A percentile compares a stretch with the other conserved stretches of the same genome.
These are phyloP conservation scores for Sinohyriopsis cumingii DNA, from an alignment of 2,888 invertebrate genomes.

Conservation along the genomic window DNA sequence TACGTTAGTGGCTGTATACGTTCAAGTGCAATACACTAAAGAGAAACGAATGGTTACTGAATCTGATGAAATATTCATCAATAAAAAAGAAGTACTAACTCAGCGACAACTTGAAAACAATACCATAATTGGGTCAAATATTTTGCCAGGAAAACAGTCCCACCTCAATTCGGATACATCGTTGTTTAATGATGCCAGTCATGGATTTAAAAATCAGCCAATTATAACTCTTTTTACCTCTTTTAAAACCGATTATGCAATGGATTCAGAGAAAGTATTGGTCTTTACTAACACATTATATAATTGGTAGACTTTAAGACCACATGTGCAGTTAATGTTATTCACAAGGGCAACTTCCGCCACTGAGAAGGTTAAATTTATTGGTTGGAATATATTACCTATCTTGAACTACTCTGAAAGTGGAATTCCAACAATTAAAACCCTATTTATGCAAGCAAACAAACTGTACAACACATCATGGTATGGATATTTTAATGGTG, in stretches of 20 bases:
- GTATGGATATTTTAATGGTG: slow-evolving; percentile 40
- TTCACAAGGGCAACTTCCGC: slow-evolving; percentile 36
- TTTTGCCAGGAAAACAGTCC: too few species aligned
- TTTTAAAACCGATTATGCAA: slow-evolving; percentile 24
- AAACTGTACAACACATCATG: slow-evolving; percentile 27
- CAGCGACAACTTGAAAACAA: too few species aligned
- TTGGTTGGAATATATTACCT: slow-evolving; percentile 37
- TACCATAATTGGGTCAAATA: too few species aligned
- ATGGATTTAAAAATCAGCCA: neutral
- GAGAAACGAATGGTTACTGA: too few species aligned
- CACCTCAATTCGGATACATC: too few species aligned
- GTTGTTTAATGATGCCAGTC: too few species aligned
- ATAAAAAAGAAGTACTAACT: too few species aligned
- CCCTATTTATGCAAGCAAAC: slow-evolving; percentile 30
- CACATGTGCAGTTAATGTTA: slow-evolving; percentile 34
- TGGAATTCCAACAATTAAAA: slow-evolving; percentile 31
- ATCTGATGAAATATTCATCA: too few species aligned
- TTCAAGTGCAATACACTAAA: too few species aligned
- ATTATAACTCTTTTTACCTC: slow-evolving; percentile 33
- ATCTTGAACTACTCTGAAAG: slow-evolving; percentile 3
- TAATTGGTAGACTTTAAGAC: slow-evolving; percentile 43
- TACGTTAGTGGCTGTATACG: too few species aligned
- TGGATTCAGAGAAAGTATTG: slow-evolving; percentile 24
- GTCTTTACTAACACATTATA: slow-evolving; percentile 42
- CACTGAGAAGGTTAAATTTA: slow-evolving; percentile 9